These are phyloP conservation scores for Callinectes sapidus DNA, from an alignment of 2,888 invertebrate species.

Conservation along the genomic window DNA sequence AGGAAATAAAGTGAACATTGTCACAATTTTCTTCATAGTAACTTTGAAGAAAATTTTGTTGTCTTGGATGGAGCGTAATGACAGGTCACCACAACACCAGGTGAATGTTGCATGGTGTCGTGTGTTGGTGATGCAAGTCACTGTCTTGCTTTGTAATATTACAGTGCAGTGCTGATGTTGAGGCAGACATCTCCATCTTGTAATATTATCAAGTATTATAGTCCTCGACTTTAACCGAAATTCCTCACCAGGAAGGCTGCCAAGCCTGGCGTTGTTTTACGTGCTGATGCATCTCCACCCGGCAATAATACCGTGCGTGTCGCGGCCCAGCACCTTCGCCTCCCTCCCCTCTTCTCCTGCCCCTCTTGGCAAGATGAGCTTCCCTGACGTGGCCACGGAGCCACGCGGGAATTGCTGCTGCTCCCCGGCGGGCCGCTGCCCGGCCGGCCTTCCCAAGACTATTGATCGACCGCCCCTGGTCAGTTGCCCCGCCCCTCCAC, in stretches of 20 bases:
- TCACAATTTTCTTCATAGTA: neutral
- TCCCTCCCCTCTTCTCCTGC: slow-evolving; percentile 1
- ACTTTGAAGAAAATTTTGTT: neutral
- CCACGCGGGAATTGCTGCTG: slow-evolving; percentile 33
- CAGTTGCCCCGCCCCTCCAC: slow-evolving; percentile 37
- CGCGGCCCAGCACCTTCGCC: slow-evolving; percentile 16
- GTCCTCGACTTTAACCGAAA: neutral
- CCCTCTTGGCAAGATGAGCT: slow-evolving; percentile 27
- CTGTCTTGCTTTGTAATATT: neutral
- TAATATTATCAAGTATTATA: slow-evolving; percentile 26
- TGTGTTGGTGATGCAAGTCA: neutral
- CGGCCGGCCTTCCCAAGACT: slow-evolving; percentile 6
- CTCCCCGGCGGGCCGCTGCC: neutral
- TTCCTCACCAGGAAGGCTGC: slow-evolving; percentile 16
- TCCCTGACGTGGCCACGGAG: slow-evolving; percentile 35
- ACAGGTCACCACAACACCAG: neutral
- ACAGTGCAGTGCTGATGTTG: neutral
- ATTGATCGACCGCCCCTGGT: slow-evolving; percentile 33
- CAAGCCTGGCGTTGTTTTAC: slow-evolving; percentile 30
- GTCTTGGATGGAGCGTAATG: neutral
- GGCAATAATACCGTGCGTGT: slow-evolving; percentile 24
- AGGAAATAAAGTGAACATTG: neutral
- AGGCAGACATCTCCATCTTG: slow-evolving; percentile 9
- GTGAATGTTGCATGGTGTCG: neutral
- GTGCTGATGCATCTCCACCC: slow-evolving; percentile 3